Evolutionary conservation across 2,888 invertebrate species (phyloP).

Genomic region (Drosophila crucigera): DNA sequence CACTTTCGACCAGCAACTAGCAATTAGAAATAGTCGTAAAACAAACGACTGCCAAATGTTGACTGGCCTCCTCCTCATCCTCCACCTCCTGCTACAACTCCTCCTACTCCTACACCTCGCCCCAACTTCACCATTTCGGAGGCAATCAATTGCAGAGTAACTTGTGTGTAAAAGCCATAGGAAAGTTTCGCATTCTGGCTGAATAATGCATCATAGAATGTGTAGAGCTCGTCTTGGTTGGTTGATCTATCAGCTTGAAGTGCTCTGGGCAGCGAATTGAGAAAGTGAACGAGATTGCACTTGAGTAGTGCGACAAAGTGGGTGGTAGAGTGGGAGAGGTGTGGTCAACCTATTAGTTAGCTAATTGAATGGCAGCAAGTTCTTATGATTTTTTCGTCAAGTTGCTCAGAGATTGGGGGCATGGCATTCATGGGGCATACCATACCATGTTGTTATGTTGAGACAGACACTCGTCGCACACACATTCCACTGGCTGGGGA

Average conservation of each 20-base stretch:
- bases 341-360: conserved; percentile 21
- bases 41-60: conserved; percentile 54
- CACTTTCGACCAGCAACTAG: conserved; percentile 26
- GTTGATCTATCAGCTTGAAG: conserved; percentile 22
- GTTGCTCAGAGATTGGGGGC: background rate
- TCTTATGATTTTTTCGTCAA: background rate
- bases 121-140: background rate
- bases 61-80: background rate
- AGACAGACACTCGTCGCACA: conserved; percentile 13
- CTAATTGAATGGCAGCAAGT: conserved; percentile 41
- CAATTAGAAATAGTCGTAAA: conserved; percentile 73
- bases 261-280: conserved; percentile 16
- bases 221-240: background rate
- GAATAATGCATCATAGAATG: conserved; percentile 19
- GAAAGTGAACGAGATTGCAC: conserved; percentile 15
- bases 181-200: conserved; percentile 18
- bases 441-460: conserved; percentile 6
- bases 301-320: background rate
- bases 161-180: conserved; percentile 26
- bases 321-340: too few species aligned
- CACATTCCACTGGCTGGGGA: conserved; percentile 19
- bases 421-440: background rate
- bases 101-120: background rate
- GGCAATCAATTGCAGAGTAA: conserved; percentile 23
- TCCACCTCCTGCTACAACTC: background rate